Evolutionary conservation across 2,113 vertebrate species (phyloP), one percentile per base, ranked within the genome.

Genomic region (Thomomys bottae): DNA sequence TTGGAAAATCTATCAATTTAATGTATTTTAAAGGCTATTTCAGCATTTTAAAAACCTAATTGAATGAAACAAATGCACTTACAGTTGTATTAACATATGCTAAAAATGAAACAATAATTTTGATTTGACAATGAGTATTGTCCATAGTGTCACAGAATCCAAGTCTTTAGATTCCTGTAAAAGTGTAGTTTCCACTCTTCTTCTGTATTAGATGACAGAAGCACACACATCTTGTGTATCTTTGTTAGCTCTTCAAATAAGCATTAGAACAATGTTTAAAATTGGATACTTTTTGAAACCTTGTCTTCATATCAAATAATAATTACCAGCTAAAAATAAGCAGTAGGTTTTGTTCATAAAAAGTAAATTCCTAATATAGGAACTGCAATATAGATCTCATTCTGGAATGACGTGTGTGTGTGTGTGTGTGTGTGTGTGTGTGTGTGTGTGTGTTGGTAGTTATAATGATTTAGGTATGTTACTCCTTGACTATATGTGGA

Each of bases 51-150:
- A n/a, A 70, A 54, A 49, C 45, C 45, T 49, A 49, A n/a, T n/a
- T n/a, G n/a, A n/a, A n/a, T n/a, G n/a, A n/a, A n/a, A n/a, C n/a
- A n/a, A n/a, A n/a, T n/a, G n/a, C n/a, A n/a, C n/a, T n/a, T n/a
- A n/a, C n/a, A n/a, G n/a, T n/a, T n/a, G n/a, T 49, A 49, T 49
- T 11, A 49, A 49, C 45, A 12, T 49, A 49, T 49, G 45, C 45
- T 11, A 49, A 49, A 49, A 49, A 49, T 79, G 92, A 18, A 73
- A 2, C 77, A 54, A 28, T 45, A 45, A 72, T 42, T 88, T 81
- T 88, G 42, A 88, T 36, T 92, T 82, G 70, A 85, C 32, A 63
- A 49, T 49, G 26, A 84, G 18, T 68, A 59, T 91, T 54, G 49
- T 54, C 36, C 38, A 79, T 87, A 87, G 20, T 93, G 54, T 18